phyloP scores from a whole-genome alignment of 2,797 vertebrate species.

The Bufotes viridis region DNA sequence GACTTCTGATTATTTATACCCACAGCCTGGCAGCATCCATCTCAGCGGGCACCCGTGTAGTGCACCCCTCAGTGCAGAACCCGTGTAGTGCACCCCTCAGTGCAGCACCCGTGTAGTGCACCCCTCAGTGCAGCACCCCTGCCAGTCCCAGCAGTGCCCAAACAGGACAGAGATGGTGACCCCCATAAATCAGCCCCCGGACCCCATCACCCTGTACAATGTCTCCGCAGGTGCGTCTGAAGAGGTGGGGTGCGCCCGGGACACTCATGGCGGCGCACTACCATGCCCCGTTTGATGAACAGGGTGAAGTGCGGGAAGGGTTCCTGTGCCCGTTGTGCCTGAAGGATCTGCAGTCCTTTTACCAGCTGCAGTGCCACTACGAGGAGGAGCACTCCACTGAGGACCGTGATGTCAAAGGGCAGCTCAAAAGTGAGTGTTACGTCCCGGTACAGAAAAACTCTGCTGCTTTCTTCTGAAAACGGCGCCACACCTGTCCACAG shows the following conservation, averaged over 20 bases:
- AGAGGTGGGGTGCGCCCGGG: background rate
- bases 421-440: conserved; percentile 86
- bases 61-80: too few species aligned
- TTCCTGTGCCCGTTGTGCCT: conserved; percentile 95
- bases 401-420: conserved; percentile 85
- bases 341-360: conserved; percentile 95
- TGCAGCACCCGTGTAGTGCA: too few species aligned
- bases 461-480: background rate
- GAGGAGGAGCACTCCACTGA: conserved; percentile 92
- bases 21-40: too few species aligned
- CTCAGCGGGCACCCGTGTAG: too few species aligned
- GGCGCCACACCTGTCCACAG: background rate
- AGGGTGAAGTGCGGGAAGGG: conserved; percentile 90
- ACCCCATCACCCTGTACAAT: background rate
- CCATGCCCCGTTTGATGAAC: conserved; percentile 83
- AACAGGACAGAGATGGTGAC: too few species aligned
- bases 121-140: too few species aligned
- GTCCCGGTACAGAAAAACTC: background rate
- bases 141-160: too few species aligned
- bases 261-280: conserved; percentile 84
- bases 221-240: background rate
- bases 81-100: too few species aligned
- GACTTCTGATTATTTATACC: too few species aligned
- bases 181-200: background rate
- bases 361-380: conserved; percentile 95